Conservation (phyloP, 2,888 invertebrate genomes). For the Sepioteuthis lessoniana region DNA sequence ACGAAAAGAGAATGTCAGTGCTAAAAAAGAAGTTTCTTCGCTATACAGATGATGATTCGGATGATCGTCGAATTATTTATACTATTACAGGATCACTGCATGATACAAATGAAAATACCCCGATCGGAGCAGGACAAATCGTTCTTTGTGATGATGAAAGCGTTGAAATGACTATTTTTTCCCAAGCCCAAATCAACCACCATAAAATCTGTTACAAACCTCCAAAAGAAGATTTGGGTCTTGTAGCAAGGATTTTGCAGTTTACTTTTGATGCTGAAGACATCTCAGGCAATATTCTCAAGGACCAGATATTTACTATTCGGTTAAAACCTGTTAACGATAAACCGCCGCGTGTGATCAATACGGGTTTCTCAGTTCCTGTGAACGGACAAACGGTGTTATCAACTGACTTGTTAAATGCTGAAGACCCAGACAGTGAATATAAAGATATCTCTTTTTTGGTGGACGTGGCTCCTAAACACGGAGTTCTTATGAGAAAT, state of each 20-base stretch:
- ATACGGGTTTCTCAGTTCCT: slow-evolving; percentile 66
- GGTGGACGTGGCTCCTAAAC: slow-evolving; percentile 64
- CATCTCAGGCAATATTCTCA: slow-evolving; percentile 68
- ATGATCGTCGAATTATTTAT: slow-evolving; percentile 67
- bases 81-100: slow-evolving; percentile 65
- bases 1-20: slow-evolving; percentile 69
- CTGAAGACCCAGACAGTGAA: slow-evolving; percentile 72
- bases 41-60: slow-evolving; percentile 70
- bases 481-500: slow-evolving; percentile 67
- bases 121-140: slow-evolving; percentile 67
- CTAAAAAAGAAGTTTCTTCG: slow-evolving; percentile 67
- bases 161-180: slow-evolving; percentile 64
- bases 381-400: slow-evolving; percentile 70
- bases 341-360: slow-evolving; percentile 71
- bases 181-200: slow-evolving; percentile 74
- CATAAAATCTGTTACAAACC: slow-evolving; percentile 73
- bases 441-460: slow-evolving; percentile 63
- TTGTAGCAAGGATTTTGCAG: slow-evolving; percentile 71
- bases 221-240: slow-evolving; percentile 70
- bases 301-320: slow-evolving; percentile 71
- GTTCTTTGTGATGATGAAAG: slow-evolving; percentile 68
- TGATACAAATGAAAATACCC: slow-evolving; percentile 70
- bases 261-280: slow-evolving; percentile 73
- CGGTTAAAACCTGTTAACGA: slow-evolving; percentile 72
- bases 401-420: slow-evolving; percentile 67